Evolutionary conservation across 2,797 vertebrate species (phyloP), one percentile per base, ranked within the genome.

Genomic region (Bovichtus variegatus): DNA sequence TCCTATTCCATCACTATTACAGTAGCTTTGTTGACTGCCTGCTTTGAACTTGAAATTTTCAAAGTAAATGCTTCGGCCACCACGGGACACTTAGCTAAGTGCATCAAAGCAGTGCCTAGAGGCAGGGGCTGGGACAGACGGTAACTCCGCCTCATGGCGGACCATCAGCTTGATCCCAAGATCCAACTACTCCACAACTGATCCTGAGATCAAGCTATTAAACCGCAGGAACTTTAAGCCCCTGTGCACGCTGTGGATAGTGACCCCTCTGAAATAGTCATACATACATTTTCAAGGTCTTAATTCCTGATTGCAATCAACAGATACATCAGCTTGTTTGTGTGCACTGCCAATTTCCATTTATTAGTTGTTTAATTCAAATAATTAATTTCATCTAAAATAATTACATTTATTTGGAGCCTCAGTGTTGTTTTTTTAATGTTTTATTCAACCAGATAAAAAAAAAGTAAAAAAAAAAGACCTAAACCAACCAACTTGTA

Each of bases 1-100:
- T 82, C 71, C 81, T 76, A 44, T 89, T 90, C 85, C 76, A 73
- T 88, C 82, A 57, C 55, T 69, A 63, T 74, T 62, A 54, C 2
- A 43, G 50, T 54, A 76, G 68, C 76, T 77, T 71, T 78, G 76
- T 76, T 59, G 71, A 73, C 67, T 78, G 74, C 58, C 64, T 38
- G 74, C 82, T 92, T 86, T 92, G 87, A 93, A 88, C 80, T 82
- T 49, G 15, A 79, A 78, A 89, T 81, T 73, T 90, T 88, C 90
- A 88, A 92, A 93, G 77, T 85, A 78, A 86, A 88, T 15, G 60
- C 76, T 80, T 87, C 12, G 46, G 77, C 71, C 81, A 84, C 80
- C 82, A 55, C 13, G 82, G 78, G 86, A 91, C 84, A 85, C 80
- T 89, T 77, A 81, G 85, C 83, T 77, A 81, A 84, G 67, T 87